Evolutionary conservation across 2,888 invertebrate genomes (phyloP).

Genomic region (Drosophila eohydei): DNA sequence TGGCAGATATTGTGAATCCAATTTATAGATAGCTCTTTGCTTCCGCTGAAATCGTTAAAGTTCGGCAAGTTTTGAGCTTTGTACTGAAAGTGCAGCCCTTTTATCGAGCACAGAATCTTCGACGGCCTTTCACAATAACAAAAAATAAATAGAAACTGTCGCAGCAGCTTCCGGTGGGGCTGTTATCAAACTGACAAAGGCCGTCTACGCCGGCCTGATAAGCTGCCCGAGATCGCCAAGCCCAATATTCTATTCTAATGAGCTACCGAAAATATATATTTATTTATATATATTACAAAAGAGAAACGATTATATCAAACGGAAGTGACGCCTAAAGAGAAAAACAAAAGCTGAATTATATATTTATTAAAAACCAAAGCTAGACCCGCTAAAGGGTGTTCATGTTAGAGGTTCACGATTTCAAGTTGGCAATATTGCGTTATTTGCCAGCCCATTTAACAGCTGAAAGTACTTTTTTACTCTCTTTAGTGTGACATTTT

Average conservation of each 20-base stretch:
- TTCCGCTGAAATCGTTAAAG: background rate
- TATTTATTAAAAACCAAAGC: background rate
- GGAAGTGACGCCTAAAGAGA: slow-evolving; percentile 31
- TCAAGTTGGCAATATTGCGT: no score
- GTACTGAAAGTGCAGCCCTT: background rate
- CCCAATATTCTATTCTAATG: slow-evolving; percentile 16
- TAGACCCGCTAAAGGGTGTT: slow-evolving; percentile 9
- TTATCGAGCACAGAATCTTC: slow-evolving; percentile 9
- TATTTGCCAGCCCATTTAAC: no score
- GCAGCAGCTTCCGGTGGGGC: slow-evolving; percentile 38
- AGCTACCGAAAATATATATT: slow-evolving; percentile 6
- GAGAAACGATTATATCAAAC: slow-evolving; percentile 42
- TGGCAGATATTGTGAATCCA: background rate
- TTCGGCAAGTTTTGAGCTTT: background rate
- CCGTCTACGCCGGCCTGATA: slow-evolving; percentile 29
- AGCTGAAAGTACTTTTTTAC: no score
- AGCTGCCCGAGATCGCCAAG: slow-evolving; percentile 28
- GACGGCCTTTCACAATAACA: background rate
- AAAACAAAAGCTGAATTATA: background rate
- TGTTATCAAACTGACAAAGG: slow-evolving; percentile 29
- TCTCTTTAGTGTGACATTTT: no score
- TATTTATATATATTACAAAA: slow-evolving; percentile 15
- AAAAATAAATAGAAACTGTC: slow-evolving; percentile 9
- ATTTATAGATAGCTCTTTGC: background rate
- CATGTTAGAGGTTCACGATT: no score